Evolutionary conservation across 2,113 vertebrate genomes (phyloP).

Genomic region (Notiomystis cincta): DNA sequence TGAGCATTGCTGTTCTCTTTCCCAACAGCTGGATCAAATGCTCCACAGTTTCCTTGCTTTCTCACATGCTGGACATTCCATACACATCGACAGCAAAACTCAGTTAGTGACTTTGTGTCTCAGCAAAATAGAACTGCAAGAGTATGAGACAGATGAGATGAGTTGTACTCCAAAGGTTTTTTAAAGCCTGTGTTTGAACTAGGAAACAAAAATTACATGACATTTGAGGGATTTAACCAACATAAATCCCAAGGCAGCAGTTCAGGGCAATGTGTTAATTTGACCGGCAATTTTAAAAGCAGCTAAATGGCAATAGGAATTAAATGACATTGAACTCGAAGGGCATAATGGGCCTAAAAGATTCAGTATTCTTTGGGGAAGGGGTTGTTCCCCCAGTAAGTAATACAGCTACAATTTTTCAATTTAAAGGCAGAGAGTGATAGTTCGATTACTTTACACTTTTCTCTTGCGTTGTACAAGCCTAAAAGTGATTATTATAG

Average conservation of each 20-base stretch:
- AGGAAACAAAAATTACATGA: constrained; percentile 24
- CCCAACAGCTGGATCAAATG: neutral
- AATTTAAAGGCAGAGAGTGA: neutral
- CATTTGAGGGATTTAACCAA: constrained; percentile 30
- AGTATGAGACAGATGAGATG: neutral
- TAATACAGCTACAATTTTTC: neutral
- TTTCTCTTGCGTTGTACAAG: neutral
- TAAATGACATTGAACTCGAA: constrained; percentile 10
- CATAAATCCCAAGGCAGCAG: constrained; percentile 6
- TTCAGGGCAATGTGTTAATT: constrained; percentile 13
- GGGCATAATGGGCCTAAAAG: neutral
- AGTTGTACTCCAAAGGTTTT: neutral
- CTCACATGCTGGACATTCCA: neutral
- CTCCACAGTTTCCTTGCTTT: neutral
- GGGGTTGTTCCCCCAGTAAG: neutral
- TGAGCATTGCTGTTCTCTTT: neutral
- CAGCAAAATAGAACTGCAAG: neutral
- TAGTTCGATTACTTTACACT: neutral
- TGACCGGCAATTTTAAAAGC: constrained; percentile 43
- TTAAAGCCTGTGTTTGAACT: neutral
- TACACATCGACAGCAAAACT: neutral
- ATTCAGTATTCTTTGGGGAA: constrained; percentile 14
- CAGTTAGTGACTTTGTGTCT: neutral
- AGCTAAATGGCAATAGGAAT: constrained; percentile 17
- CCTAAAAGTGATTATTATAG: neutral